These are phyloP conservation scores for Diuraphis noxia DNA, from an alignment of 1,140 invertebrate genomes.

Conservation along the genomic window DNA sequence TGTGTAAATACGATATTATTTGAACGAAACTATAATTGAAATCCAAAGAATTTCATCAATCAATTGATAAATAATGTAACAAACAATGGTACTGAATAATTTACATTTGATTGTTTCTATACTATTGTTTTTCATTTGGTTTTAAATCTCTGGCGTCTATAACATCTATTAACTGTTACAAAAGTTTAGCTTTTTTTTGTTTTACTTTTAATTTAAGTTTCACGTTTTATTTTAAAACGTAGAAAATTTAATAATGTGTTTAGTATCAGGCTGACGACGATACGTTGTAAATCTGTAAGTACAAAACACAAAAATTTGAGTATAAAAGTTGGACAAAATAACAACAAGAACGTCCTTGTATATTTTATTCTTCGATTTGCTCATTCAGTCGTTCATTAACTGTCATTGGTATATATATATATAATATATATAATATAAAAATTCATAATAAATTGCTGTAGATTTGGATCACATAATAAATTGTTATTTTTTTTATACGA, in stretches of 20 bases:
- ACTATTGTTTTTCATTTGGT: neutral
- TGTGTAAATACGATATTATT: neutral
- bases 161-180: slow-evolving; percentile 9
- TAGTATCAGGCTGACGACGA: neutral
- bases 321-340: neutral
- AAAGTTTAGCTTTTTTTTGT: neutral
- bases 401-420: neutral
- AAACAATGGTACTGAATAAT: neutral
- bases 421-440: neutral
- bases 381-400: neutral
- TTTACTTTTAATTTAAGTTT: slow-evolving; percentile 12
- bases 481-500: neutral
- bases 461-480: neutral
- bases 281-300: neutral
- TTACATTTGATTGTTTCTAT: neutral
- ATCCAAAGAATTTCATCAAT: neutral
- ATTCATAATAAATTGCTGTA: neutral
- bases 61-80: neutral
- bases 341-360: neutral
- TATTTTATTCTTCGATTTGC: neutral
- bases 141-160: neutral
- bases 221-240: neutral
- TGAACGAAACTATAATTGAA: neutral
- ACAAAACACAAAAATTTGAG: neutral
- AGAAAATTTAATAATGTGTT: slow-evolving; percentile 24